phyloP scores from a whole-genome alignment of 2,888 invertebrate species.

The Hypselothyrea guttata region DNA sequence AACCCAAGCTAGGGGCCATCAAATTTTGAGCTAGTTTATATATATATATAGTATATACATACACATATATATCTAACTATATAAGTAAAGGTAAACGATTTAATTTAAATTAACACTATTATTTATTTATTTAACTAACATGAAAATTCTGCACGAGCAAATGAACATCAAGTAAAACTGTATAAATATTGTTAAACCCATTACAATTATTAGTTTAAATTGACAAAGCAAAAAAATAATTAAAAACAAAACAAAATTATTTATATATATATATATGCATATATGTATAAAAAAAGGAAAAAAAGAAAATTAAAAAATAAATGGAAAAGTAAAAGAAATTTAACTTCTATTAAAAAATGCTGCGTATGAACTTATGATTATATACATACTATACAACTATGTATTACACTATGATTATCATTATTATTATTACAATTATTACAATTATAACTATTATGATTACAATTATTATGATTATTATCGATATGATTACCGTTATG shows the following conservation, averaged over 20 bases:
- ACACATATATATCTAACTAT: slow-evolving; percentile 1
- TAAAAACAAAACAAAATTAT: slow-evolving; percentile 7
- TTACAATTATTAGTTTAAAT: slow-evolving; percentile 52
- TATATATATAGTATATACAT: no score
- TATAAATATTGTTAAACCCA: slow-evolving; percentile 52
- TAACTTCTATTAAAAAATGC: slow-evolving; percentile 72
- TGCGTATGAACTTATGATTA: slow-evolving; percentile 81
- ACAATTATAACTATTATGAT: slow-evolving; percentile 23
- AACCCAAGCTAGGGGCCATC: slow-evolving; percentile 67
- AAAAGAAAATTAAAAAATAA: neutral
- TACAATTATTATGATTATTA: slow-evolving; percentile 34
- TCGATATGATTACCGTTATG: slow-evolving; percentile 28
- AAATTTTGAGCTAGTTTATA: slow-evolving; percentile 8
- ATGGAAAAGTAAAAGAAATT: slow-evolving; percentile 18
- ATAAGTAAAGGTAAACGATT: slow-evolving; percentile 6
- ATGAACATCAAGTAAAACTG: slow-evolving; percentile 45
- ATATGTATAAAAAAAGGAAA: neutral
- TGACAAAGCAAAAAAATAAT: slow-evolving; percentile 1
- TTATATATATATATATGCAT: neutral
- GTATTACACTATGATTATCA: slow-evolving; percentile 48
- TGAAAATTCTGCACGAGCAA: slow-evolving; percentile 28
- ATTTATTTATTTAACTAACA: neutral
- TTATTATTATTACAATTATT: slow-evolving; percentile 6
- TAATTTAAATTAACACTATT: slow-evolving; percentile 3
- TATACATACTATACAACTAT: slow-evolving; percentile 67